phyloP scores from a whole-genome alignment of 2,113 vertebrate species.

The Naja naja region DNA sequence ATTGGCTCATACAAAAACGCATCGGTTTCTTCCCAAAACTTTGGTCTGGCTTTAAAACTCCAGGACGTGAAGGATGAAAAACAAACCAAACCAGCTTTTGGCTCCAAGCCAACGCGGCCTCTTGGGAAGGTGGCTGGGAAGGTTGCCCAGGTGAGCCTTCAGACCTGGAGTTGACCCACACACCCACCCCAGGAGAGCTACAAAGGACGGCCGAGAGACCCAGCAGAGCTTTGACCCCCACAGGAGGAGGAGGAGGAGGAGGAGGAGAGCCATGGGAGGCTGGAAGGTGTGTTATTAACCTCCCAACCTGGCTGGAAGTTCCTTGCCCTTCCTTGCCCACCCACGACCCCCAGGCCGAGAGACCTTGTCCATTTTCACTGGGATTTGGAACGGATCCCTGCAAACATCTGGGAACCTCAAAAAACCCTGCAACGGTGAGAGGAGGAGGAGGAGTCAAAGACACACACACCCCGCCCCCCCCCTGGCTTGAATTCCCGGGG shows the following conservation, averaged over 20 bases:
- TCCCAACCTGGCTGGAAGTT: not conserved
- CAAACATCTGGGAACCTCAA: too few species aligned
- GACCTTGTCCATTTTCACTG: not conserved
- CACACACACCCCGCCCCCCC: not conserved
- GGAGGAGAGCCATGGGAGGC: not conserved
- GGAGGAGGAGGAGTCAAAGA: too few species aligned
- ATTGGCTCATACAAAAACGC: not conserved
- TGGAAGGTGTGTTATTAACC: too few species aligned
- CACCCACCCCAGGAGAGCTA: not conserved
- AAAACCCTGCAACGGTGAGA: not conserved
- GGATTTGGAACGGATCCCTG: too few species aligned
- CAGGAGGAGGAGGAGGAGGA: too few species aligned
- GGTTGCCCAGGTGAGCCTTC: rapidly evolving
- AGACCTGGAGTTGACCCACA: not conserved
- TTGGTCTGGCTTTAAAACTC: not conserved
- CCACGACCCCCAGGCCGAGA: not conserved
- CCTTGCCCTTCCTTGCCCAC: not conserved
- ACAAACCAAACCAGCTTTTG: not conserved
- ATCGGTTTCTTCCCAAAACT: not conserved
- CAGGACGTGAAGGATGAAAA: rapidly evolving
- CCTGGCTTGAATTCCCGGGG: not conserved
- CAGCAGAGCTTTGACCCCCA: not conserved
- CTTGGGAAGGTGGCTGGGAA: not conserved
- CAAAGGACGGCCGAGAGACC: not conserved
- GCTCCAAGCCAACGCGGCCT: not conserved